phyloP scores from a whole-genome alignment of 2,888 invertebrate species.

The Aphodius sticticus region DNA sequence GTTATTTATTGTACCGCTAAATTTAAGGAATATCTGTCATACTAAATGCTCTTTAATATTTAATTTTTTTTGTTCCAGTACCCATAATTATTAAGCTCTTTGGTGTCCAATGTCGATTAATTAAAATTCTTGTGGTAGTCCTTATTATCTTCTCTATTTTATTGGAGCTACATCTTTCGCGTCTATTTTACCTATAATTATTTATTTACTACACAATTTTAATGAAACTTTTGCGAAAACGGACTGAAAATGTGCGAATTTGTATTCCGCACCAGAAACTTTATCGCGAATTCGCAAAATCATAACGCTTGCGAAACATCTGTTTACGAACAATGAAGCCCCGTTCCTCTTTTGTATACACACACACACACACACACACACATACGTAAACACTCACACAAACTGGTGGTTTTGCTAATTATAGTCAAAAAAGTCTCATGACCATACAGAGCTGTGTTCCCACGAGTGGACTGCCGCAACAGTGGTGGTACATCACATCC shows the following conservation, averaged over 20 bases:
- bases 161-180: too few relatives aligned
- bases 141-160: not conserved
- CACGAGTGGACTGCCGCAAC: not conserved
- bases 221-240: too few relatives aligned
- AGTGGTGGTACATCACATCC: too few relatives aligned
- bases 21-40: too few relatives aligned
- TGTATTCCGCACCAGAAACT: too few relatives aligned
- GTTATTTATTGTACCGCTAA: not conserved
- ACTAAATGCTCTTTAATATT: too few relatives aligned
- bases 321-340: not conserved
- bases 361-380: not conserved
- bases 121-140: not conserved
- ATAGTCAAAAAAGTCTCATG: constrained; percentile 1
- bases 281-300: too few relatives aligned
- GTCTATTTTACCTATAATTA: too few relatives aligned
- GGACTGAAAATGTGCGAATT: too few relatives aligned
- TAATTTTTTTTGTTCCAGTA: too few relatives aligned
- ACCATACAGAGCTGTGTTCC: not conserved
- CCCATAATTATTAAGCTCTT: too few relatives aligned
- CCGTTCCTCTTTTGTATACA: not conserved
- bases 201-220: too few relatives aligned
- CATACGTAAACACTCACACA: not conserved
- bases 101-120: constrained; percentile 9
- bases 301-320: not conserved
- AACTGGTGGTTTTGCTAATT: constrained; percentile 4